Evolutionary conservation across 2,113 vertebrate genomes (phyloP), one percentile per base, ranked within the genome.

Genomic region (Neogobius melanostomus): DNA sequence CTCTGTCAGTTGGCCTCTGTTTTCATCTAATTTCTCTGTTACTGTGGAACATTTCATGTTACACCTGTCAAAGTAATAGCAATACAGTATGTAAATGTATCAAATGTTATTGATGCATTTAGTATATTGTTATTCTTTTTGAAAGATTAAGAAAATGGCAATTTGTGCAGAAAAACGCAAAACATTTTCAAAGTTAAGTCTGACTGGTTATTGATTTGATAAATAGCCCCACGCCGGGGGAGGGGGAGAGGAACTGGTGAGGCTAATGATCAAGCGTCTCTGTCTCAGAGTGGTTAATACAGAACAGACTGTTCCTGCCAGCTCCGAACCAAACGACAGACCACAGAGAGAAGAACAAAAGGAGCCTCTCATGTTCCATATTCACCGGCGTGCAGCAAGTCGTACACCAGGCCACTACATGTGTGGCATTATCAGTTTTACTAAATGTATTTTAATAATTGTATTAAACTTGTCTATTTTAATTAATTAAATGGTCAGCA

Each of bases 261-360:
- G 51, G 78, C 83, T 87, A 87, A 90, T 88, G 83, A 91, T 89
- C 68, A 76, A 82, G 80, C 76, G 71, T 75, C 70, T 85, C 82
- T 90, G 85, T 90, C 86, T 85, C 73, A 78, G 72, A 71, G 71
- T 71, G 82, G 81, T 84, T 90, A 86, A 90, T 85, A 82, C 66
- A 68, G 66, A 87, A 85, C 90, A 88, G 83, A 82, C 82, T 81
- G 81, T 82, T 85, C 73, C 80, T 60, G 36, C 57, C 59, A 69
- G 82, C 79, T 82, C 80, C 70, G 63, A 80, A 70, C 74, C 74
- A 82, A 87, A 90, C 90, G 85, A 87, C 83, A 82, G 69, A 79
- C 71, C 82, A 66, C 87, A 79, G 76, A 68, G 42, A 28, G 71
- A 71, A 80, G 77, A 84, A 84, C 80, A 86, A 83, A 84, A 78